Evolutionary conservation across 1,140 invertebrate species (phyloP).

Genomic region (Trissolcus basalis): DNA sequence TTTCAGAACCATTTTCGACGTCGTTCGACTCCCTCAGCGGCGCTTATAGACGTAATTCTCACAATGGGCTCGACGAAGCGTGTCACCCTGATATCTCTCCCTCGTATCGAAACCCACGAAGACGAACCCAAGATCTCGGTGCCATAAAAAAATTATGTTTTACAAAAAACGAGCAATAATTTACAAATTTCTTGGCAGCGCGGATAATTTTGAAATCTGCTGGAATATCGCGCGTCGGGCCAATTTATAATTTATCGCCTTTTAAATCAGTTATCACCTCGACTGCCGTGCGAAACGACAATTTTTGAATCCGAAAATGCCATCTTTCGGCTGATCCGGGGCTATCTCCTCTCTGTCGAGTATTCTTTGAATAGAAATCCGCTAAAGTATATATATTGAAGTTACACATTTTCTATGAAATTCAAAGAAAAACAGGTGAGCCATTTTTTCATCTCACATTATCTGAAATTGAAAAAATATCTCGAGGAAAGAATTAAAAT

Average conservation of each 20-base stretch:
- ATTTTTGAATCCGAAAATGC: neutral
- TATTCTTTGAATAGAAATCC: too few relatives aligned
- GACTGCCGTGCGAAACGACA: neutral
- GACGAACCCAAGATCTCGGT: conserved; percentile 40
- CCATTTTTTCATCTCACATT: too few relatives aligned
- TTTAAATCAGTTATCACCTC: conserved; percentile 33
- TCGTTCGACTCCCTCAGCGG: conserved; percentile 52
- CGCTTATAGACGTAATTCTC: conserved; percentile 59
- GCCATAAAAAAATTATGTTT: conserved; percentile 54
- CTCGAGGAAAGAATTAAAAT: too few relatives aligned
- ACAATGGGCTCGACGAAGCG: conserved; percentile 58
- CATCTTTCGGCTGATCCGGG: neutral
- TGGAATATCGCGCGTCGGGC: conserved; percentile 18
- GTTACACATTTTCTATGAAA: too few relatives aligned
- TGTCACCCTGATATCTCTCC: conserved; percentile 59
- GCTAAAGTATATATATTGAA: too few relatives aligned
- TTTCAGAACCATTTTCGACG: conserved; percentile 56
- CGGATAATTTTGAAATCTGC: conserved; percentile 53
- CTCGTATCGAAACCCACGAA: conserved; percentile 53
- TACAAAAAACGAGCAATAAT: conserved; percentile 53
- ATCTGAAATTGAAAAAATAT: too few relatives aligned
- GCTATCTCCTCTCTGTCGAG: too few relatives aligned
- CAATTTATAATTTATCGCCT: conserved; percentile 39
- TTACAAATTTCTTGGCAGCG: conserved; percentile 44
- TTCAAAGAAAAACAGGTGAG: too few relatives aligned